Conservation (phyloP, 2,888 invertebrate species). For the Agrotis clavis region DNA sequence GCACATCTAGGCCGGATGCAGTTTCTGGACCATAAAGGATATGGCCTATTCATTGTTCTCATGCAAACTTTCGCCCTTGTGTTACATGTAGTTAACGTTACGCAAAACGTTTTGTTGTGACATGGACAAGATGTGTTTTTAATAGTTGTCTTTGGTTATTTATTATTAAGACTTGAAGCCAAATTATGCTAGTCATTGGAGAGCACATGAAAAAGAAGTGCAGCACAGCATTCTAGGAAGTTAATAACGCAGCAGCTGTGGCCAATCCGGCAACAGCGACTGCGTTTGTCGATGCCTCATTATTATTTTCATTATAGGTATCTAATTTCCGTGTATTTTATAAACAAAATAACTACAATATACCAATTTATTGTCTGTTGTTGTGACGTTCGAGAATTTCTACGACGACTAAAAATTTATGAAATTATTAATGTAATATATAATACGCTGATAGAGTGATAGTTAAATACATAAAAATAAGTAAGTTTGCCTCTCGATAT, state of each 20-base stretch:
- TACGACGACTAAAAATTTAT: too few species aligned
- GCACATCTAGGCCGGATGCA: slow-evolving; percentile 85
- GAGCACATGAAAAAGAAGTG: background rate
- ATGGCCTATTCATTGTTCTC: slow-evolving; percentile 83
- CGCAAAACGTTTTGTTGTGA: slow-evolving; percentile 51
- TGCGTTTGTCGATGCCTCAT: too few species aligned
- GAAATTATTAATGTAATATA: too few species aligned
- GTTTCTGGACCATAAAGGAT: slow-evolving; percentile 89
- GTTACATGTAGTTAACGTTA: slow-evolving; percentile 64
- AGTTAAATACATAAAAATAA: too few species aligned
- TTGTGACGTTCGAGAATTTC: background rate
- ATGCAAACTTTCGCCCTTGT: slow-evolving; percentile 66
- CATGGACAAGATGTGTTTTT: slow-evolving; percentile 14
- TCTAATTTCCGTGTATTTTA: too few species aligned
- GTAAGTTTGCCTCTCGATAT: too few species aligned
- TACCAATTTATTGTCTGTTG: background rate
- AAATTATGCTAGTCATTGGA: background rate
- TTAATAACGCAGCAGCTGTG: background rate
- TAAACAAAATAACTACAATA: too few species aligned
- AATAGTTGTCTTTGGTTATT: slow-evolving; percentile 17
- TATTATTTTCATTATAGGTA: too few species aligned
- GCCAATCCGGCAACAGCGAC: background rate
- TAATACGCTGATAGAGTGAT: too few species aligned
- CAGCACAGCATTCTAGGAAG: background rate
- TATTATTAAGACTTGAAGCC: background rate